Base-by-base conservation (phyloP, 2,797 vertebrate genomes). In the Dermochelys coriacea region DNA sequence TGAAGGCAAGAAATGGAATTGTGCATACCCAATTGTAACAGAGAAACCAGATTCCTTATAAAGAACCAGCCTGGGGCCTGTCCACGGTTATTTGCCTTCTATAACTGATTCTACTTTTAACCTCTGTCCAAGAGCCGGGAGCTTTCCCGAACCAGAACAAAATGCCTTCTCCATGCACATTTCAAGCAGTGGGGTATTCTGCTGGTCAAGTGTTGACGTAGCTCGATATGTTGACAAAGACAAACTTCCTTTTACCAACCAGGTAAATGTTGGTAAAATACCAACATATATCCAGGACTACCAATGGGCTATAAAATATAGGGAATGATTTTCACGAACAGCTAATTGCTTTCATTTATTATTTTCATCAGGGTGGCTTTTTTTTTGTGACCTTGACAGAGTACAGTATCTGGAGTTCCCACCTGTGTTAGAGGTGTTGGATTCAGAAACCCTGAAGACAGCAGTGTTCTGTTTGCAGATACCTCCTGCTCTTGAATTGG, bases 11-110 rank as follows among this genome's bases (percentile, higher is more conserved):
- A 34, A 31, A 37, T 1, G 2, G 59, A 37, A 9, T 5, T 0
- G 23, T 1, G 1, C 51, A 6, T 18, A 29, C 25, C 25, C 47
- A 3, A 18, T 5, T 9, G 0, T 10, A 1, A 41, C 0, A 3
- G 49, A 50, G 80, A 4, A 12, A 8, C 34, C 57, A 45, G 50
- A n/a, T 61, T 61, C 57, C 29, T 15, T 61, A 15, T 34, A 29
- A 34, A 61, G 21, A 34, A 34, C 6, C 29, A 16, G 57, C 3
- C 57, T 7, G 57, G 57, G 14, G 14, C 29, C 29, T 61, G 57
- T 7, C 29, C 57, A 15, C 15, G 57, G 29, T 31, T 61, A 27
- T 31, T 31, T 31, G 34, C 57, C 84, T 50, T 68, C 37, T 15
- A n/a, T 8, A 68, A 68, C 29, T 2, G 12, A 15, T 19, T 52